phyloP scores from a whole-genome alignment of 2,797 vertebrate genomes.

The Syncerus caffer region DNA sequence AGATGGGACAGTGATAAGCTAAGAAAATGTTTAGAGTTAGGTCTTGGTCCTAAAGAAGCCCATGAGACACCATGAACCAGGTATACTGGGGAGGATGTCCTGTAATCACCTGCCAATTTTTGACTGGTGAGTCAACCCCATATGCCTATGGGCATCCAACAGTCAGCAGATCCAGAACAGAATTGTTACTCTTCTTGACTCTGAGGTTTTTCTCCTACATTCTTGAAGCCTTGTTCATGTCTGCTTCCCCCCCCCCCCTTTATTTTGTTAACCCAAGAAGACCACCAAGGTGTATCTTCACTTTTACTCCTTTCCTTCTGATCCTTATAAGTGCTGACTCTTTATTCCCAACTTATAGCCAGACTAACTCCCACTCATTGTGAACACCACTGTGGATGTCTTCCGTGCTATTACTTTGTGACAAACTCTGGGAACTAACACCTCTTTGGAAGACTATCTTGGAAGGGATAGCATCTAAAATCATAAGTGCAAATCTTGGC shows the following conservation, averaged over 20 bases:
- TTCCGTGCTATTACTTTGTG: not conserved
- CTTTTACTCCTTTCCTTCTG: not conserved
- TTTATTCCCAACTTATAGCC: not conserved
- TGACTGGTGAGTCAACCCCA: not conserved
- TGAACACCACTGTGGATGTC: not conserved
- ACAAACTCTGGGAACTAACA: not conserved
- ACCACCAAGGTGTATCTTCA: not conserved
- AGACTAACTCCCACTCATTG: not conserved
- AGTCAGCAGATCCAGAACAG: not conserved
- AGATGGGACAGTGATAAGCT: not conserved
- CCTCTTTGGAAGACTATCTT: not conserved
- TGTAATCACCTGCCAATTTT: not conserved
- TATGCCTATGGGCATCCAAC: not conserved
- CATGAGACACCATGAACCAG: not conserved
- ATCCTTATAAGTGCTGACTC: not conserved
- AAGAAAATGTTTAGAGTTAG: not conserved
- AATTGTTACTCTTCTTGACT: not conserved
- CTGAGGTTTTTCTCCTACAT: not conserved
- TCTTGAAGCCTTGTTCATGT: not conserved
- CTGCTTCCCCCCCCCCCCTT: accelerated
- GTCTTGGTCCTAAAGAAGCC: not conserved
- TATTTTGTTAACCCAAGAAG: not conserved
- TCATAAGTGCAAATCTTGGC: not conserved
- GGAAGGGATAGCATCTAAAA: not conserved
- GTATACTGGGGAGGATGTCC: not conserved